Base-by-base conservation (phyloP, 2,888 invertebrate genomes). In the Monochamus alternatus region DNA sequence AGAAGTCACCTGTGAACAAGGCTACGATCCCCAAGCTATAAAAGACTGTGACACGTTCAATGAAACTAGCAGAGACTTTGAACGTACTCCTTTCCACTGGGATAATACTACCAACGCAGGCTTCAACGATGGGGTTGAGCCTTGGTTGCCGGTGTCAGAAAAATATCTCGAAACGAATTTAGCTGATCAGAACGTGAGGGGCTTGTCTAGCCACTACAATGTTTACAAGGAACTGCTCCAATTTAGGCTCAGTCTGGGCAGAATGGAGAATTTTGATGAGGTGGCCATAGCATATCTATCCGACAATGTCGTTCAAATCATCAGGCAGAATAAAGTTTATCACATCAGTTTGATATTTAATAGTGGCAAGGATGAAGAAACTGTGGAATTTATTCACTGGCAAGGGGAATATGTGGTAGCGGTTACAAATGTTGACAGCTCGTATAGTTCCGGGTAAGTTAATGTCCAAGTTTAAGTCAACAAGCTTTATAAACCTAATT, bases 51-150 rank as follows among this genome's bases (percentile, higher is more conserved):
- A 71, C 22, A 81, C 77, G 73, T 95, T 92, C 84, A 89, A 90
- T 81, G 79, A 85, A 12, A 85, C 87, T 3, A 93, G 94, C 3
- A 91, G 96, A 78, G 95, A 96, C 85, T 94, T 95, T 0, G 93
- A 91, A 80, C 90, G 96, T 55, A 95, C 96, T 0, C 96, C 96
- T 0, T 95, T 94, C 88, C 96, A 96, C 84, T 96, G 96, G 96
- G 92, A 90, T 82, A 86, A 89, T 10, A 88, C 89, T 0, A 86
- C 81, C 68, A 92, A 92, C 83, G 93, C 94, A 70, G 94, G 94
- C 87, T 88, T 88, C 76, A 87, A 83, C 71, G 80, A 78, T 8
- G 87, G 85, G 31, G 77, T 77, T 0, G 90, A 89, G 71, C 93
- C 94, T 0, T 95, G 95, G 95, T 85, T 95, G 5, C 95, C 95